Evolutionary conservation across 2,888 invertebrate genomes (phyloP).

Genomic region (Anodontia alba): DNA sequence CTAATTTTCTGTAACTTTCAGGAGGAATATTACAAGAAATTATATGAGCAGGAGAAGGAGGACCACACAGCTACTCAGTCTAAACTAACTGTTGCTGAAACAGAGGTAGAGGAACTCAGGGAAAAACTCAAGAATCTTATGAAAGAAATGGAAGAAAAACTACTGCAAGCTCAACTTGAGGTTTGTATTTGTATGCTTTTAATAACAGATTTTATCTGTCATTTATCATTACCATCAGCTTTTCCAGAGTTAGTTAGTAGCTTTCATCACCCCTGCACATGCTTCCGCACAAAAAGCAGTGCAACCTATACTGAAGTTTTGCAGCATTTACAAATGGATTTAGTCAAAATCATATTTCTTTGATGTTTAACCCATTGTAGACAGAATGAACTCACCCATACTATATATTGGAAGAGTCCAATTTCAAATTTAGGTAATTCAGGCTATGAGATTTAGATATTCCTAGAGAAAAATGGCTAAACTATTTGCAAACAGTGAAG

Average conservation of each 20-base stretch:
- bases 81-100: conserved; percentile 45
- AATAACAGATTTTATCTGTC: background rate
- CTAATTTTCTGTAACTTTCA: conserved; percentile 30
- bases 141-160: conserved; percentile 60
- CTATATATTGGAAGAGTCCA: too few species aligned
- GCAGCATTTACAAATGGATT: too few species aligned
- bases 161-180: conserved; percentile 59
- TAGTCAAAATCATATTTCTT: too few species aligned
- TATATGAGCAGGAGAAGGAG: conserved; percentile 66
- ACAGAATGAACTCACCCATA: too few species aligned
- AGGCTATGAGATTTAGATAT: too few species aligned
- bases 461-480: too few species aligned
- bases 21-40: conserved; percentile 70
- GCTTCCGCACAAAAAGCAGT: too few species aligned
- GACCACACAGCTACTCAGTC: conserved; percentile 64
- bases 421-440: too few species aligned
- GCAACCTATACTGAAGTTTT: too few species aligned
- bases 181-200: conserved; percentile 23
- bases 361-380: too few species aligned
- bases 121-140: conserved; percentile 45
- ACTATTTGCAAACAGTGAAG: too few species aligned
- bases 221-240: background rate
- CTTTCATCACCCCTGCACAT: too few species aligned
- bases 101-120: conserved; percentile 56
- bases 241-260: background rate